Evolutionary conservation across 2,113 vertebrate species (phyloP).

Genomic region (Pygathrix nemaeus): DNA sequence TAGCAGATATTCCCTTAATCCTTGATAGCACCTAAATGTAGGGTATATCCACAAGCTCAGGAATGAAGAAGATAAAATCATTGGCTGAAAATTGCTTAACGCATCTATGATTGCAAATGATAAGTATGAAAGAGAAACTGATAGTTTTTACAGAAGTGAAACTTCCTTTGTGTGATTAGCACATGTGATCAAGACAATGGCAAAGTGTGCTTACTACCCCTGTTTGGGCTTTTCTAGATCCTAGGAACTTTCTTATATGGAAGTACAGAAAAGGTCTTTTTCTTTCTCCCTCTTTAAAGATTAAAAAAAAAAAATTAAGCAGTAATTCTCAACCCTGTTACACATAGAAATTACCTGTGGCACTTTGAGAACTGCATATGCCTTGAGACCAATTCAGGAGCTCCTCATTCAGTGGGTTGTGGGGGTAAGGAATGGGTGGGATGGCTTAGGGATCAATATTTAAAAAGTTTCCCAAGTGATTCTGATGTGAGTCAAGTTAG

Average conservation of each 20-base stretch:
- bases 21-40: not conserved
- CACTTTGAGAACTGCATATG: not conserved
- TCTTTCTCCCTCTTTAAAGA: not conserved
- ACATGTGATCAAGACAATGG: constrained; percentile 59
- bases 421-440: no score
- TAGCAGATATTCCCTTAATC: not conserved
- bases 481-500: not conserved
- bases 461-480: not conserved
- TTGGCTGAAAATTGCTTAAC: not conserved
- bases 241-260: constrained; percentile 5
- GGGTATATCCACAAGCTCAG: not conserved
- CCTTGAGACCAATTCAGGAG: not conserved
- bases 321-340: not conserved
- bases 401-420: not conserved
- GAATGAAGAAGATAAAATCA: not conserved
- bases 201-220: not conserved
- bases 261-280: not conserved
- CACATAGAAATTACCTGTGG: not conserved
- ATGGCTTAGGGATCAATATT: not conserved
- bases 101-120: not conserved
- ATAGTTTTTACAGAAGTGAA: constrained; percentile 47
- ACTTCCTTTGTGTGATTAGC: constrained; percentile 51
- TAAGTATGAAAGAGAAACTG: constrained; percentile 52
- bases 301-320: not conserved
- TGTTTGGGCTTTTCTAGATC: constrained; percentile 43